Percentiles rank a stretch among this genome's conserved stretches.
phyloP scores from a whole-genome alignment of 2,113 vertebrate species.

The Terrapene triunguis region DNA sequence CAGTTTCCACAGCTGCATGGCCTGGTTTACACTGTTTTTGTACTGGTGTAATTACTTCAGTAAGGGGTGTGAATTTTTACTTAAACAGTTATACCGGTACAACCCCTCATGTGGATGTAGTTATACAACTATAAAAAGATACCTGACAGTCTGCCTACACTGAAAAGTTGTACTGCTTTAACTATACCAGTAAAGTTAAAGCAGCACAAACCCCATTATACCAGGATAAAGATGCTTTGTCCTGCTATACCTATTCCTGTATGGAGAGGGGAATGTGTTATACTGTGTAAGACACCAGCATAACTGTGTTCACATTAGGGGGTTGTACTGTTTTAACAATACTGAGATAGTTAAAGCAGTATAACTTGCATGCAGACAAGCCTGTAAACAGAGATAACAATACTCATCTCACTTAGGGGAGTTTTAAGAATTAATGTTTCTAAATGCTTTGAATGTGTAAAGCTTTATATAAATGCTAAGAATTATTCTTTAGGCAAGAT shows the following conservation, averaged over 20 bases:
- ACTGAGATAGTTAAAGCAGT: neutral
- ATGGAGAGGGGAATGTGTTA: neutral
- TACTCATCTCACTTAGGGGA: neutral
- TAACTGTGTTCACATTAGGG: neutral
- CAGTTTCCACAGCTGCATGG: neutral
- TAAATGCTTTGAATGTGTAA: neutral
- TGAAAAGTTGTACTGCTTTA: neutral
- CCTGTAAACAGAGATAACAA: neutral
- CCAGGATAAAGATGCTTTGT: neutral
- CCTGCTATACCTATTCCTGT: too few relatives aligned
- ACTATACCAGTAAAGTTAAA: neutral
- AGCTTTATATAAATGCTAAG: neutral
- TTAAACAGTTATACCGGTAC: neutral
- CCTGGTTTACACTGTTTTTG: neutral
- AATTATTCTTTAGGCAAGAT: neutral
- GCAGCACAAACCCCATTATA: neutral
- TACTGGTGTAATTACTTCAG: neutral
- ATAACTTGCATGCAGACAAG: neutral
- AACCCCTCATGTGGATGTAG: neutral
- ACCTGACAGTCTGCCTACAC: neutral
- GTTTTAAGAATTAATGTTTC: neutral
- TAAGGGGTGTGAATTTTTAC: slow-evolving; percentile 13
- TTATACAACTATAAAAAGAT: neutral
- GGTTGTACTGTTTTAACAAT: neutral
- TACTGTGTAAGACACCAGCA: neutral